These are phyloP conservation scores for Ryuthela nishihirai DNA, from an alignment of 2,888 invertebrate species.

Conservation along the genomic window DNA sequence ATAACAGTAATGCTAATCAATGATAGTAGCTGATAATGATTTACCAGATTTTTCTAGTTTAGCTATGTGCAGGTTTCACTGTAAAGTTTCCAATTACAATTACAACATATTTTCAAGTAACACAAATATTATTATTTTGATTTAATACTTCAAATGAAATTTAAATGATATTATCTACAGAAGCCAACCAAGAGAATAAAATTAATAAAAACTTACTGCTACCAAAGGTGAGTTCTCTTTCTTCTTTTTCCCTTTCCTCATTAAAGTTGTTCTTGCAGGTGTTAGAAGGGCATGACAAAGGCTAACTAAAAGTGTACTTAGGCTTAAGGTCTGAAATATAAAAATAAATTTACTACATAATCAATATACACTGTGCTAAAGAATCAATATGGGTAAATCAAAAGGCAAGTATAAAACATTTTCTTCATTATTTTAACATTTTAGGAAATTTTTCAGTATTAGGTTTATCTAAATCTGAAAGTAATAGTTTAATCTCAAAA, in stretches of 20 bases:
- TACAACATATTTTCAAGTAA: no score
- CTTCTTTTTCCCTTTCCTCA: slow-evolving; percentile 61
- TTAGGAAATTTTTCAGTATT: no score
- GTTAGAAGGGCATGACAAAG: slow-evolving; percentile 48
- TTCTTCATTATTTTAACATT: no score
- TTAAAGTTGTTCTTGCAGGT: slow-evolving; percentile 50
- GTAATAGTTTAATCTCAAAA: slow-evolving; percentile 7
- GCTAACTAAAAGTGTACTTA: slow-evolving; percentile 25
- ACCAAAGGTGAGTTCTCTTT: slow-evolving; percentile 42
- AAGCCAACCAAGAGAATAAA: background rate
- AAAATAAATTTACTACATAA: background rate
- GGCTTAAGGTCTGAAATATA: slow-evolving; percentile 20
- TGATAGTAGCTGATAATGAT: no score
- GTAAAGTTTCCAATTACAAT: no score
- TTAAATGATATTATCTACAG: background rate
- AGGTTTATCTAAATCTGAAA: slow-evolving; percentile 44
- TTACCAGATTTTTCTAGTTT: no score
- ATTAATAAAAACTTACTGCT: slow-evolving; percentile 10
- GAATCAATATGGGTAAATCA: background rate
- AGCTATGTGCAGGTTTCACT: no score
- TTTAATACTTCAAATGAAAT: background rate
- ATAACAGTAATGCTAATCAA: no score
- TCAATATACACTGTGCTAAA: background rate
- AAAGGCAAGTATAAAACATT: background rate
- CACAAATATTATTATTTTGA: background rate